Conservation (phyloP, 1,140 invertebrate species). For the Neomicropteryx cornuta region DNA sequence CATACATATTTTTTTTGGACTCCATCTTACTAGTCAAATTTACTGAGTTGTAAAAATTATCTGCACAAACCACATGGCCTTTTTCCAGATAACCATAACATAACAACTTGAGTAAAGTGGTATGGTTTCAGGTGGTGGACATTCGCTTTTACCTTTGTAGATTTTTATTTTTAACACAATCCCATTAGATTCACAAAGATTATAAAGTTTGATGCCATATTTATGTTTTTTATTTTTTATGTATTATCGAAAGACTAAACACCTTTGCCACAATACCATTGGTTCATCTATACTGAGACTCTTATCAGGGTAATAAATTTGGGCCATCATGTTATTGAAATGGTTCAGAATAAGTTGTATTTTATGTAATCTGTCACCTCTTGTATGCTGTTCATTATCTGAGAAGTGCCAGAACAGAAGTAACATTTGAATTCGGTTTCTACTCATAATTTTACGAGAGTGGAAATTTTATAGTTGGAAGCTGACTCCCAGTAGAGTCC, state of each 20-base stretch:
- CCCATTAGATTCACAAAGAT: not conserved
- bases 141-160: constrained; percentile 2
- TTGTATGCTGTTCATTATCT: not conserved
- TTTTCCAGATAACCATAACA: not conserved
- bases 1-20: not conserved
- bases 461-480: not conserved
- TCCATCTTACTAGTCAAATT: not conserved
- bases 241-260: not conserved
- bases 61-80: constrained; percentile 1
- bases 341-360: not conserved
- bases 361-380: not conserved
- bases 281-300: not conserved
- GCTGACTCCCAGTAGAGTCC: not conserved
- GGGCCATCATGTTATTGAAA: too few relatives aligned
- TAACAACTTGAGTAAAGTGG: not conserved
- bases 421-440: not conserved
- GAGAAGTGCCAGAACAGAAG: not conserved
- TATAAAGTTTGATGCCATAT: constrained; percentile 1
- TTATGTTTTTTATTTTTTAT: constrained; percentile 4
- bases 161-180: not conserved
- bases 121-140: not conserved
- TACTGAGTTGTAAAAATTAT: constrained; percentile 1
- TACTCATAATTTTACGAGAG: not conserved
- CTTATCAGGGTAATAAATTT: not conserved
- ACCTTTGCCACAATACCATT: not conserved